These are phyloP conservation scores for Lycia hirtaria DNA, from an alignment of 2,888 invertebrate genomes.

Conservation along the genomic window DNA sequence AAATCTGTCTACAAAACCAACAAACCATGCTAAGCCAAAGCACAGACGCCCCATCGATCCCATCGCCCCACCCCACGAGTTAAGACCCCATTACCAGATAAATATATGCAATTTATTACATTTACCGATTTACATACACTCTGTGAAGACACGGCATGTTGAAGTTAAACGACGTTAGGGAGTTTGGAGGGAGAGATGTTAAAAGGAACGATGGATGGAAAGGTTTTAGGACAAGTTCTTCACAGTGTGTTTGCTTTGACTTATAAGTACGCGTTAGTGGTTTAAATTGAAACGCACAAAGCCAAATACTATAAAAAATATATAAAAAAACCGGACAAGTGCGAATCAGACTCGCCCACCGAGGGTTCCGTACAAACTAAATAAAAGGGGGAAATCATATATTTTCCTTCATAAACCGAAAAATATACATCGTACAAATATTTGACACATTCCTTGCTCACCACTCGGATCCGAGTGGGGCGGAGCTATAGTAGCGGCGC, in stretches of 20 bases:
- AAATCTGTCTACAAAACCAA: conserved; percentile 43
- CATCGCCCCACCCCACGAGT: conserved; percentile 64
- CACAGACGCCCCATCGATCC: conserved; percentile 53
- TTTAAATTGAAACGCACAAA: neutral
- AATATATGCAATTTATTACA: conserved; percentile 84
- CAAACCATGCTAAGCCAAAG: conserved; percentile 34
- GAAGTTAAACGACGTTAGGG: conserved; percentile 71
- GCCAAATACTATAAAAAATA: too few relatives aligned
- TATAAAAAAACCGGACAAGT: too few relatives aligned
- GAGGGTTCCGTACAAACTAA: too few relatives aligned
- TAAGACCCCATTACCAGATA: conserved; percentile 77
- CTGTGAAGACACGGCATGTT: conserved; percentile 70
- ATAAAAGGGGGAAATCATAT: too few relatives aligned
- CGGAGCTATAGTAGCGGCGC: too few relatives aligned
- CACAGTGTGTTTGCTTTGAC: conserved; percentile 6
- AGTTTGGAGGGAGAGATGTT: conserved; percentile 46
- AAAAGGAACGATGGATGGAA: conserved; percentile 19
- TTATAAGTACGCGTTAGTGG: neutral
- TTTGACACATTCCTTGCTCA: too few relatives aligned
- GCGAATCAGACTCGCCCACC: too few relatives aligned
- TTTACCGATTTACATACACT: conserved; percentile 84
- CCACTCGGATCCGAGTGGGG: too few relatives aligned
- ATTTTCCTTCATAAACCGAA: too few relatives aligned
- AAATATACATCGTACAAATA: too few relatives aligned
- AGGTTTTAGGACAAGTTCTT: conserved; percentile 10